Evolutionary conservation across 2,797 vertebrate species (phyloP), one percentile per base, ranked within the genome.

Genomic region (Gymnoscopelus braueri): DNA sequence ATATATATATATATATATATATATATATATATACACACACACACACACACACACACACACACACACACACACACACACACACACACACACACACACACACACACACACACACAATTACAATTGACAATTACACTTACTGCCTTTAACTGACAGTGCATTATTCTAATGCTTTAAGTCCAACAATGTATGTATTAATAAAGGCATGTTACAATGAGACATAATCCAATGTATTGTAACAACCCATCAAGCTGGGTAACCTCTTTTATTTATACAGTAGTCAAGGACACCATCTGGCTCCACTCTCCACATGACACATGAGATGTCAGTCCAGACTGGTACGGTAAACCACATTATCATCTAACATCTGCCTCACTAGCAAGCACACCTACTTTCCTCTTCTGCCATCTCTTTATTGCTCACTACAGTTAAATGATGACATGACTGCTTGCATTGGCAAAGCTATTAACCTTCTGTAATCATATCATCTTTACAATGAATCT

Each of bases 221-320:
- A 81, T 72, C 67, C 75, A 53, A 78, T 78, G 67, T 77, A 78
- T 49, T 74, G 73, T 81, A 82, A 75, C 76, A 81, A 75, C 65
- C 69, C 51, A 80, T 78, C 24, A 78, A 69, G 80, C 51, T 69
- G 67, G 15, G 48, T 79, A 82, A 85, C 73, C 73, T 80, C 50
- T 84, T 84, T 71, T 71, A 59, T 84, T 86, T 60, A 74, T 77
- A 62, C 70, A 76, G 65, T 64, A 89, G 89, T 88, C 89, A 93
- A 92, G 85, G 88, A 88, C 89, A 86, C 83, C 82, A 88, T 90
- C 86, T 92, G 87, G 78, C 74, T 72, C 70, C 47, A 26, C 69
- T 77, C 78, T 59, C 74, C 11, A 26, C 82, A 78, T 86, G 87
- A 89, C 84, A 91, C 82, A 84, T 77, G 65, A 78, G 82, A 84